Evolutionary conservation across 2,888 invertebrate species (phyloP), one percentile per base, ranked within the genome.

Genomic region (Diaperis boleti): DNA sequence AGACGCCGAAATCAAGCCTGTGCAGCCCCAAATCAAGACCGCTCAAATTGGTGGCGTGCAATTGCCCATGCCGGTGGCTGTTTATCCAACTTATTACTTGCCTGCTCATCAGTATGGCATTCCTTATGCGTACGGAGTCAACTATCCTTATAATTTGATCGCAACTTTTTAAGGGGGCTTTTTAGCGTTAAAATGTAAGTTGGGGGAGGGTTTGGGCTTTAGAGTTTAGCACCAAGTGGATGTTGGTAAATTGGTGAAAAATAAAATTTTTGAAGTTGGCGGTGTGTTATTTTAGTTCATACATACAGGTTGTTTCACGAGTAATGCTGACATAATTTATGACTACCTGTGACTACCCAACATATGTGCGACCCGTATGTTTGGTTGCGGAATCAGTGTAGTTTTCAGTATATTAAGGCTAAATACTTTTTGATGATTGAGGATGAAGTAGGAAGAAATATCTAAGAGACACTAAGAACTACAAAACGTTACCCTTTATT

Each of bases 91-190:
- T 15, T 65, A 62, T 60, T 47, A 60, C 18, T 13, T 67, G 8
- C 65, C 67, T 4, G 33, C 61, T n/a, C 49, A 61, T 45, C 62
- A 62, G 35, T 62, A 62, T 20, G 52, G 29, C 5, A 45, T 65
- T 13, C 50, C 63, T 44, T 64, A 67, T 41, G 47, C 63, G 18
- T 63, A 64, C 22, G 65, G 59, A 6, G 14, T 59, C 8, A 60
- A 65, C 39, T 61, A 67, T 37, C 67, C 67, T 15, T 59, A 61
- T 22, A 62, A 64, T 44, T 31, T 62, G 7, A 59, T 62, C 29
- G 44, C 52, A 3, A 39, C 62, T 5, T 5, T 56, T 41, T 56
- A 56, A 39, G 13, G 7, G 1, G 37, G 2, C n/a, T 6, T 8
- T n/a, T 26, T 20, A 20, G 26, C 8, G 26, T 26, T 26, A 3